Conservation (phyloP, 2,888 invertebrate species). For the Flexamia atlantica region DNA sequence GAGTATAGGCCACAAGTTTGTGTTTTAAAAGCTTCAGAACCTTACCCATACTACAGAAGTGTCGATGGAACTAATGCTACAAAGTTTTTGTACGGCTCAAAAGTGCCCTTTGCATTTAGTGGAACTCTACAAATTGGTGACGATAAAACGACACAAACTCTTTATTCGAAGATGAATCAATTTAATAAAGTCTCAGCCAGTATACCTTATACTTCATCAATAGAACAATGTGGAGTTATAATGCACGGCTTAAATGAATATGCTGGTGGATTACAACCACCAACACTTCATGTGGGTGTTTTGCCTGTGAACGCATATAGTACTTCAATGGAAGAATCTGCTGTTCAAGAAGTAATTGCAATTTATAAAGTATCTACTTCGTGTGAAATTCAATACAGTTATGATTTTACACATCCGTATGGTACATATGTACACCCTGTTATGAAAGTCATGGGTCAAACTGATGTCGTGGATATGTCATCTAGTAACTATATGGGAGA, state of each 20-base stretch:
- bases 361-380: background rate
- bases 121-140: background rate
- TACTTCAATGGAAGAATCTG: background rate
- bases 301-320: conserved; percentile 19
- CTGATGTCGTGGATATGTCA: background rate
- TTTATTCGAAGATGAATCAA: too few species aligned
- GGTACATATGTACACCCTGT: background rate
- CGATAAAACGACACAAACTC: background rate
- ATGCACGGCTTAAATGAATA: conserved; percentile 38
- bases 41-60: conserved; percentile 35
- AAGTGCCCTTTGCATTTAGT: background rate
- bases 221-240: conserved; percentile 19
- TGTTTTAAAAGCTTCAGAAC: conserved; percentile 17
- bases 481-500: background rate
- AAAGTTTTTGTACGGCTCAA: background rate
- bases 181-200: background rate
- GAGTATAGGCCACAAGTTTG: conserved; percentile 42
- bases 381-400: conserved; percentile 17
- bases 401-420: background rate
- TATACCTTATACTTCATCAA: background rate
- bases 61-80: background rate
- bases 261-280: conserved; percentile 25
- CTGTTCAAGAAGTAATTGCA: conserved; percentile 13
- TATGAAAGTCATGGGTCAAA: background rate
- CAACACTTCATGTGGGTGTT: conserved; percentile 34